Evolutionary conservation across 2,888 invertebrate genomes (phyloP), one percentile per base, ranked within the genome.

Genomic region (Mythimna pallens): DNA sequence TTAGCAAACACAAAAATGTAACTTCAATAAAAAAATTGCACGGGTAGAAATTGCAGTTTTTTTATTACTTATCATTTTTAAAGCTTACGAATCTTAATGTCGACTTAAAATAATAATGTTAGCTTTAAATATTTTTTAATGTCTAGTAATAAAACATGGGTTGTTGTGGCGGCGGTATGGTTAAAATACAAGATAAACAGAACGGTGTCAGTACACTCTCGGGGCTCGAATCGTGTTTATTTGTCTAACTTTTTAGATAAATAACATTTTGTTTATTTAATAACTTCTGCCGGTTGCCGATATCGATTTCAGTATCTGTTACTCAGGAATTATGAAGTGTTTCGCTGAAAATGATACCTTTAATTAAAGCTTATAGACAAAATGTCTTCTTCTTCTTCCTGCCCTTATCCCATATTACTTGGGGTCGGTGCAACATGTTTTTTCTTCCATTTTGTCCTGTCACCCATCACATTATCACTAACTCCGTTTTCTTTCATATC

Each of bases 131-230:
- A 66, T 68, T 25, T 77, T 73, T 79, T 79, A 73, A 78, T 67
- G 25, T 73, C 43, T 69, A 58, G 65, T 74, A 80, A 76, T 73
- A 82, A 81, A 73, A 76, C 64, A 50, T 55, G 62, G 65, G 36
- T 78, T 79, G 75, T 75, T 82, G 64, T 79, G 57, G 63, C 70
- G 68, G 62, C 69, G 65, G 43, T 80, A 73, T 81, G 89, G 89
- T 89, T 92, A 90, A 90, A 90, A 93, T 92, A 92, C 91, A 92
- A 93, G 83, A 89, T 91, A 94, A 94, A 94, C 92, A 94, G 75
- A 75, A 78, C 84, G 84, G 92, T 91, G 92, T 91, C 91, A 89
- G 89, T 87, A 81, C 89, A 91, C 91, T 92, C 93, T 91, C 91
- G 80, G 91, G 86, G 73, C 84, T 87, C 87, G 85, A 89, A 86